Evolutionary conservation across 2,888 invertebrate species (phyloP).

Genomic region (Catocala fraxini): DNA sequence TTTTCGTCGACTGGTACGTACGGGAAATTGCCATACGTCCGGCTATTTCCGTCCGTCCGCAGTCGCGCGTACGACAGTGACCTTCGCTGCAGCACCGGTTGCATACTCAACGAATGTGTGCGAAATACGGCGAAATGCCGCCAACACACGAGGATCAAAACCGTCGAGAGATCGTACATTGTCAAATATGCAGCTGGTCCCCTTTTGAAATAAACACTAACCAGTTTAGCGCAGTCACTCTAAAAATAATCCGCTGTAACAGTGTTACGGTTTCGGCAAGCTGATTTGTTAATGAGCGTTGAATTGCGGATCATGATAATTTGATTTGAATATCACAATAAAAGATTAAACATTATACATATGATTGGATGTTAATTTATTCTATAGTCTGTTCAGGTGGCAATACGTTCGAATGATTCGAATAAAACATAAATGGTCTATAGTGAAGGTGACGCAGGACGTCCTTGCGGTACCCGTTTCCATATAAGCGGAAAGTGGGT

Average conservation of each 20-base stretch:
- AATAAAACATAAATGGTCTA: conserved; percentile 39
- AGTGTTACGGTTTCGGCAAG: conserved; percentile 22
- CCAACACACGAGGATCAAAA: background rate
- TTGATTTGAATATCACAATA: conserved; percentile 6
- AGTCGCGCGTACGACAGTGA: conserved; percentile 62
- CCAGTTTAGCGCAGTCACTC: conserved; percentile 29
- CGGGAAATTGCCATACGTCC: conserved; percentile 79
- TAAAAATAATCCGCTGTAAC: conserved; percentile 31
- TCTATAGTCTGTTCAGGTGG: background rate
- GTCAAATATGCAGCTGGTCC: conserved; percentile 44
- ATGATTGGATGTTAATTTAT: conserved; percentile 1
- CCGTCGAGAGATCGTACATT: conserved; percentile 21
- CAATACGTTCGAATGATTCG: background rate
- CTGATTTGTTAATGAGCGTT: conserved; percentile 30
- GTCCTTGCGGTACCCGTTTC: conserved; percentile 67
- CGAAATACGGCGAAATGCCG: conserved; percentile 12
- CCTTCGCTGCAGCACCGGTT: conserved; percentile 70
- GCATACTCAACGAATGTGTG: conserved; percentile 41
- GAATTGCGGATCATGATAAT: conserved; percentile 11
- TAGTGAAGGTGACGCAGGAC: conserved; percentile 34
- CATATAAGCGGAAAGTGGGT: conserved; percentile 74
- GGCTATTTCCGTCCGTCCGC: conserved; percentile 77
- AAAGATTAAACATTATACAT: conserved; percentile 3
- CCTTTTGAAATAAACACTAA: conserved; percentile 32
- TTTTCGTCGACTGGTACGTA: conserved; percentile 48